Evolutionary conservation across 2,113 vertebrate genomes (phyloP), one percentile per base, ranked within the genome.

Genomic region (Zapus hudsonius): DNA sequence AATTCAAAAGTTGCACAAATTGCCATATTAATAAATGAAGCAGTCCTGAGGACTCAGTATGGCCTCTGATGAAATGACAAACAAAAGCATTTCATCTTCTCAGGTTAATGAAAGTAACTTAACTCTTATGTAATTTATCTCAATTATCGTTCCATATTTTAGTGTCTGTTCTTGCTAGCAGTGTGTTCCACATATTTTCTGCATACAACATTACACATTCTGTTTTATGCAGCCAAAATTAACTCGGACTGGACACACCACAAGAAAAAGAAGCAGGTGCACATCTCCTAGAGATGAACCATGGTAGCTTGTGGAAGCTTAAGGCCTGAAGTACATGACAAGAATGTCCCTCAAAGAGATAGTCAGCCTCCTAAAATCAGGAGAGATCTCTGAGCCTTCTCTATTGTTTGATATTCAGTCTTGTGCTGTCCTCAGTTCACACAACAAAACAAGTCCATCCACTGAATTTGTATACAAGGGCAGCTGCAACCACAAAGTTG

Each of bases 11-110:
- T 90, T 76, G 94, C 97, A 93, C 36, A 95, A 95, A 89, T 67
- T 81, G 61, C 87, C 93, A 61, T 57, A 91, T 11, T 97, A 90
- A 96, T 90, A 97, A 97, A 97, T 90, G 85, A 96, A 89, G 57
- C 76, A 94, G 70, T 90, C 57, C 66, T 69, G 87, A 72, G 79
- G 38, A 63, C 29, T 93, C 80, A 25, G 52, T 75, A 20, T 38
- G 33, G 25, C 7, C 10, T 83, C 74, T 95, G 72, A 87, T n/a
- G 44, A 89, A 96, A 94, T 42, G 36, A 91, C 42, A 97, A 96
- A 96, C 29, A 16, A 59, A 89, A 22, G 11, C 19, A 55, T 88
- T 69, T 67, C 44, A 63, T 84, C 67, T 72, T 70, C 42, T 9
- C 7, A 61, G 66, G 15, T 22, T 38, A 22, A 55, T n/a, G 6